phyloP scores from a whole-genome alignment of 2,113 vertebrate genomes.

The Cacatua alba region DNA sequence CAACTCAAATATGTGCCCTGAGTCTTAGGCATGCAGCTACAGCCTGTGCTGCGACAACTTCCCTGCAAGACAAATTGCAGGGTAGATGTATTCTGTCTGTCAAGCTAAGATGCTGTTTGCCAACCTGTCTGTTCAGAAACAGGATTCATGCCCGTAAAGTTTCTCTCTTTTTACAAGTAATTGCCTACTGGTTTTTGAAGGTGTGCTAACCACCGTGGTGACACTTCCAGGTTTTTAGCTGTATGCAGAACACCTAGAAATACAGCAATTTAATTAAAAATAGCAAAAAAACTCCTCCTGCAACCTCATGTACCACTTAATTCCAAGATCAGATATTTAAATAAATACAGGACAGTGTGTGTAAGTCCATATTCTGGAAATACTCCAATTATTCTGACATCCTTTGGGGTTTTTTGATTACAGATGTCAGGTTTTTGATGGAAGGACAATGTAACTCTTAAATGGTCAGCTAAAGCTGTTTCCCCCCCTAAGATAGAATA shows the following conservation, averaged over 20 bases:
- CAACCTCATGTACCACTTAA: too few species aligned
- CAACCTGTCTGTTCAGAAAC: neutral
- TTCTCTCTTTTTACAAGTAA: neutral
- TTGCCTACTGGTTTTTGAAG: neutral
- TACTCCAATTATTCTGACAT: neutral
- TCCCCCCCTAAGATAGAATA: neutral
- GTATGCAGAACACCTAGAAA: neutral
- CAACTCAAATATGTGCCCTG: accelerated
- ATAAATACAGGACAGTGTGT: neutral
- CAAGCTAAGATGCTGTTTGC: neutral
- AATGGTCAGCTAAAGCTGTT: neutral
- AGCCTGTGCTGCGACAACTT: accelerated
- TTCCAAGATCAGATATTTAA: neutral
- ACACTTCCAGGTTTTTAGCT: neutral
- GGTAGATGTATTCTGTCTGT: neutral
- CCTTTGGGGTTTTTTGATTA: neutral
- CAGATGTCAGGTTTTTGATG: neutral
- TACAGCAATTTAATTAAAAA: neutral
- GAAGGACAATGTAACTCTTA: neutral
- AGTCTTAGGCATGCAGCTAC: neutral
- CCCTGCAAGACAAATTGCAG: neutral
- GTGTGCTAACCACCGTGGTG: neutral
- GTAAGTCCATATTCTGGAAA: neutral
- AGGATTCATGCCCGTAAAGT: neutral
- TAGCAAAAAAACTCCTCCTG: neutral